Conservation (phyloP, 1,140 invertebrate genomes). For the Drosophila arizonae region DNA sequence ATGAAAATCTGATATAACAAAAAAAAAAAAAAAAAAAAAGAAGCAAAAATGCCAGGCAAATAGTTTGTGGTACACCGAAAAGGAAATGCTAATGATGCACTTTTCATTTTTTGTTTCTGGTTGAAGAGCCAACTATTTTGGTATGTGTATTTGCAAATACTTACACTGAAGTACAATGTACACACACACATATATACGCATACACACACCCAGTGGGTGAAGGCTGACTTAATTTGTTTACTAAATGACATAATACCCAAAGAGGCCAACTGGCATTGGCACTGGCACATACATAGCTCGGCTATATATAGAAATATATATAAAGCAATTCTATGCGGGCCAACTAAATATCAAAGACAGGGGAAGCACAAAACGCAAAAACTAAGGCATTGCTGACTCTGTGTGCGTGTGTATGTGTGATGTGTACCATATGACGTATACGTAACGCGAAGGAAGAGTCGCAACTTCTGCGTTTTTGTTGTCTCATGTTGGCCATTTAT, state of each 20-base stretch:
- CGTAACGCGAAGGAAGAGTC: slow-evolving; percentile 42
- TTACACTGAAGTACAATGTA: slow-evolving; percentile 34
- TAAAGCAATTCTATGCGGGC: slow-evolving; percentile 4
- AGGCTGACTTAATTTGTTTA: slow-evolving; percentile 69
- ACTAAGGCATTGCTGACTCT: slow-evolving; percentile 1
- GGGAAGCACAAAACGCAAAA: slow-evolving; percentile 18
- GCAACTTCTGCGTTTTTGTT: background rate
- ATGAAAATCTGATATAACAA: background rate
- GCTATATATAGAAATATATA: slow-evolving; percentile 4
- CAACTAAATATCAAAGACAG: slow-evolving; percentile 50
- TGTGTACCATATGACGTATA: slow-evolving; percentile 47
- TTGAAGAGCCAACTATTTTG: slow-evolving; percentile 16
- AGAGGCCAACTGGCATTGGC: slow-evolving; percentile 22
- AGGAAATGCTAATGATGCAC: slow-evolving; percentile 44
- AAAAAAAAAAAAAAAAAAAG: no score
- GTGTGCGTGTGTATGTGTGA: background rate
- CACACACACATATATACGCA: slow-evolving; percentile 4
- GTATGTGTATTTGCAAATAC: slow-evolving; percentile 52
- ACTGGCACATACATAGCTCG: slow-evolving; percentile 10
- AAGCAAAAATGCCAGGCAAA: background rate
- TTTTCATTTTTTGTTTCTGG: background rate
- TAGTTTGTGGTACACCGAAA: background rate
- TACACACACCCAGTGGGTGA: slow-evolving; percentile 9
- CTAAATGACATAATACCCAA: slow-evolving; percentile 73
- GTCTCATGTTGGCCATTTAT: slow-evolving; percentile 52